These are phyloP conservation scores for Falcunculus frontatus DNA, from an alignment of 2,113 vertebrate species.

Conservation along the genomic window DNA sequence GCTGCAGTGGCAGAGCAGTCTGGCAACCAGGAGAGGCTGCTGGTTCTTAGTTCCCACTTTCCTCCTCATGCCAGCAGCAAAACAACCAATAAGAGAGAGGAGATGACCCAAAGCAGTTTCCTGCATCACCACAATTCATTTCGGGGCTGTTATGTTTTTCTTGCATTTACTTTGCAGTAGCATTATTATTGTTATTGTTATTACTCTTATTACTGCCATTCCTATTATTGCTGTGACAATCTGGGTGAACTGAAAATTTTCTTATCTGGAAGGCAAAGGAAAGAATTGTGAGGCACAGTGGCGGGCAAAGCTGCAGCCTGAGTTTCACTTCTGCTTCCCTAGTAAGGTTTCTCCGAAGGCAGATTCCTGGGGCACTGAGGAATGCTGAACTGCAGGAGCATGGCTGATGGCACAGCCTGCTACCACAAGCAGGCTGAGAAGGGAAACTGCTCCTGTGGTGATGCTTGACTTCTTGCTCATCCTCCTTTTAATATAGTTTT, in stretches of 20 bases:
- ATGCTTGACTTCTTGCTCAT: not conserved
- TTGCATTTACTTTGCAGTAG: not conserved
- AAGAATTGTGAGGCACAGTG: not conserved
- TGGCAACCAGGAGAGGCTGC: not conserved
- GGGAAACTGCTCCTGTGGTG: not conserved
- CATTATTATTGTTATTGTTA: not conserved
- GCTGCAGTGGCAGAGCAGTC: not conserved
- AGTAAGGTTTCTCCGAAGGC: not conserved
- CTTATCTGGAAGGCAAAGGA: not conserved
- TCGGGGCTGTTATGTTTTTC: not conserved
- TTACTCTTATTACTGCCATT: not conserved
- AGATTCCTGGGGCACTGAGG: not conserved
- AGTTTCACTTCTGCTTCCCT: not conserved
- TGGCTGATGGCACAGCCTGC: not conserved
- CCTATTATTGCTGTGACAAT: not conserved
- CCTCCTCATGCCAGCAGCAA: not conserved
- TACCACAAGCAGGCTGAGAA: not conserved
- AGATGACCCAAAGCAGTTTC: not conserved
- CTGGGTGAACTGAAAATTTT: not conserved
- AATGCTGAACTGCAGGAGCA: not conserved
- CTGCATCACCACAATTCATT: not conserved
- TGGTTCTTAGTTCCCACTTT: not conserved
- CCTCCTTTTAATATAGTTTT: not conserved
- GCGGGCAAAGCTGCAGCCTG: not conserved
- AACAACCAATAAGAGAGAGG: not conserved